A percentile compares a stretch with the other conserved stretches of the same genome.
Evolutionary conservation across 2,113 vertebrate species (phyloP).

Genomic region (Tachysurus vachellii): DNA sequence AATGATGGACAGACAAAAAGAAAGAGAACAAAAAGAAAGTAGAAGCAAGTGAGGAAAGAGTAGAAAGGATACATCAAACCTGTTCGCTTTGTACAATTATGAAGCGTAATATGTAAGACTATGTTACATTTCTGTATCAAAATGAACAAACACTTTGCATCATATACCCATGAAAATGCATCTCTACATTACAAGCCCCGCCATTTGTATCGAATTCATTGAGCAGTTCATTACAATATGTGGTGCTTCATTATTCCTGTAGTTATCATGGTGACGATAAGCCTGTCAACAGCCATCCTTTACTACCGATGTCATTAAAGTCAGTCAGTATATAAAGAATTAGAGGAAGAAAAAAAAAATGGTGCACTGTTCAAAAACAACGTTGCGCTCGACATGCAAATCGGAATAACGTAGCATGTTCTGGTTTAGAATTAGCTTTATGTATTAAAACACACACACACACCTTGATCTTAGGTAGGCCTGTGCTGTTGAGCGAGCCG

Average conservation of each 20-base stretch:
- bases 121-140: not conserved
- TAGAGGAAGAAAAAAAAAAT: not conserved
- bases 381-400: too few species aligned
- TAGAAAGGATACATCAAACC: not conserved
- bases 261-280: not conserved
- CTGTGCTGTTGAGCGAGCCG: constrained; percentile 73
- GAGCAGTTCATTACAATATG: not conserved
- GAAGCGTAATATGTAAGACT: too few species aligned
- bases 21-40: not conserved
- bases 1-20: not conserved
- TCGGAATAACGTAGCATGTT: not conserved
- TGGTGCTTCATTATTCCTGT: not conserved
- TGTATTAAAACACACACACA: not conserved
- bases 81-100: not conserved
- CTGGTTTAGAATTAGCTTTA: not conserved
- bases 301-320: not conserved
- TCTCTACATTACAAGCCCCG: not conserved
- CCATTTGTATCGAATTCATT: not conserved
- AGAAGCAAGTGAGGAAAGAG: not conserved
- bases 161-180: not conserved
- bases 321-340: too few species aligned
- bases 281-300: not conserved
- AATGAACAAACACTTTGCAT: not conserved
- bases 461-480: constrained; percentile 86
- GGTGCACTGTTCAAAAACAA: not conserved